Base-by-base conservation (phyloP, 2,113 vertebrate genomes). In the Otis tarda region DNA sequence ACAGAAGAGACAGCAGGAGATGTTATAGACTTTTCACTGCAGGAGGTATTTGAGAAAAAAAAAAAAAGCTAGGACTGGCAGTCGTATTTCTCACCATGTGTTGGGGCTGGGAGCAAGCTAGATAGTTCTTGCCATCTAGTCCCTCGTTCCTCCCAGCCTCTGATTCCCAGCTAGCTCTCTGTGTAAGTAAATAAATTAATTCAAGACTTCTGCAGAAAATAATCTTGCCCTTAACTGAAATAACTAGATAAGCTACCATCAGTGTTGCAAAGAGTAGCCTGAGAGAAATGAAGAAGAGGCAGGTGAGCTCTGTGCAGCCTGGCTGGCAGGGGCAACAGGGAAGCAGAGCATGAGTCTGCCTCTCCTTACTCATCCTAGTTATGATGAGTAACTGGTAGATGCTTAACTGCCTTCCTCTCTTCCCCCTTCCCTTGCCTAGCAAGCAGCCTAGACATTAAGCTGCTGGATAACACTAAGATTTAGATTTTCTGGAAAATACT, bases 51-150 rank as follows among this genome's bases (percentile, higher is more conserved):
- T 23, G 3, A 9, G 33, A 35, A 56, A 55, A 28, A 52, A 53
- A 22, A 33, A 63, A 55, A 30, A 27, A 9, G 1, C 37, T 47
- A 47, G 49, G 25, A 92, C 25, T 37, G 13, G 15, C 25, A 67
- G 39, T 45, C 20, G 4, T 10, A 43, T 81, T 86, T 53, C 6
- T 74, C 25, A 45, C 11, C 7, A 6, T 0, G 1, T 0, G 2
- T 1, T 39, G 50, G 55, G 9, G 28, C 47, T 68, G 30, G 23
- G 41, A 60, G 6, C 0, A 2, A 64, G 35, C 7, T 12, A 35
- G 37, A 45, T 9, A 45, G 20, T 27, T 90, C 12, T n/a, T 85
- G 15, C 25, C 37, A 22, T 6, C 31, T 28, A 47, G 16, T 37
- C 9, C 28, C 50, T 91, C 56, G 31, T 22, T 6, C 10, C 52